Conservation (phyloP, 2,888 invertebrate species). For the Andricus quercusramuli region DNA sequence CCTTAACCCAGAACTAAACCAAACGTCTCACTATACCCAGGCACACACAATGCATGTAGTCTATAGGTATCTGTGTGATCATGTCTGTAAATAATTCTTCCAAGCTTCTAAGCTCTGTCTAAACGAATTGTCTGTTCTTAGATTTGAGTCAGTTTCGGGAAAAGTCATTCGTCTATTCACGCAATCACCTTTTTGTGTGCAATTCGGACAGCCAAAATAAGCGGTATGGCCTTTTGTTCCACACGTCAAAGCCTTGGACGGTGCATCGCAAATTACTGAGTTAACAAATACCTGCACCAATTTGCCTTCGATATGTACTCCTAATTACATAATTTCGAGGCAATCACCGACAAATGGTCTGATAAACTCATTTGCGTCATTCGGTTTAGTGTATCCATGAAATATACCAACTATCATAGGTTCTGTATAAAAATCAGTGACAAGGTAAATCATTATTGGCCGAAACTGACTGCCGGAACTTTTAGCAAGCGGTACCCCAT, state of each 20-base stretch:
- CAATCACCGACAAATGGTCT: neutral
- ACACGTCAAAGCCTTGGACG: slow-evolving; percentile 25
- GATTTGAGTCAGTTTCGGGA: slow-evolving; percentile 2
- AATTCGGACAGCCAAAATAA: slow-evolving; percentile 28
- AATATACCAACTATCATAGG: slow-evolving; percentile 1
- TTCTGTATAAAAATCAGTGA: neutral
- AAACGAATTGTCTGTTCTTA: slow-evolving; percentile 24
- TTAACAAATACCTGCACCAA: neutral
- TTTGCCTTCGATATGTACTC: neutral
- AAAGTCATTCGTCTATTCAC: slow-evolving; percentile 31
- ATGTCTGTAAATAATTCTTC: slow-evolving; percentile 25
- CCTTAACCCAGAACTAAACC: slow-evolving; percentile 13
- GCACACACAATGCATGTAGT: slow-evolving; percentile 25
- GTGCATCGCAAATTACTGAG: slow-evolving; percentile 25
- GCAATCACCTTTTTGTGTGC: slow-evolving; percentile 4
- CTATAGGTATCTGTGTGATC: slow-evolving; percentile 30
- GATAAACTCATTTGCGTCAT: neutral
- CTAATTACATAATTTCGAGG: neutral
- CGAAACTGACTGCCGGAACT: slow-evolving; percentile 26
- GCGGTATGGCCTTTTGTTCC: slow-evolving; percentile 37
- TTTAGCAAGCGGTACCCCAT: slow-evolving; percentile 21
- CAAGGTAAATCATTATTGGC: slow-evolving; percentile 16
- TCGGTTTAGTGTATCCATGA: slow-evolving; percentile 3
- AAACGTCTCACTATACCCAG: slow-evolving; percentile 19
- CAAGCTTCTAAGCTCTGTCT: slow-evolving; percentile 3